Evolutionary conservation across 2,797 vertebrate genomes (phyloP).

Genomic region (Sylvilagus floridanus): DNA sequence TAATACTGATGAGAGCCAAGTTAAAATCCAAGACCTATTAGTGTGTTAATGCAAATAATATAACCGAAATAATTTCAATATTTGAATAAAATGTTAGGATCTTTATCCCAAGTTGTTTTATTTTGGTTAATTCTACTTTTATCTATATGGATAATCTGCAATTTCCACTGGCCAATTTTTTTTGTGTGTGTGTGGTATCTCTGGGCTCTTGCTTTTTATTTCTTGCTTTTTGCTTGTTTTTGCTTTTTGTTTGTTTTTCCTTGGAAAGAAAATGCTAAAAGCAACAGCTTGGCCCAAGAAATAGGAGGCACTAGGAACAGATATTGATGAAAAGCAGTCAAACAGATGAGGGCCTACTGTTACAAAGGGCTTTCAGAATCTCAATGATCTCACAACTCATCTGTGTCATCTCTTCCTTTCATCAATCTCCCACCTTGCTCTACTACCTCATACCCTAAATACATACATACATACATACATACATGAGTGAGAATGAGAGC

Average conservation of each 20-base stretch:
- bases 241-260: background rate
- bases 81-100: background rate
- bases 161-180: background rate
- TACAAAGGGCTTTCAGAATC: background rate
- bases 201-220: background rate
- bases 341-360: background rate
- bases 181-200: fast-evolving
- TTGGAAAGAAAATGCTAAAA: background rate
- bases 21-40: conserved; percentile 8
- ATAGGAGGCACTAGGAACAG: background rate
- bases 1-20: conserved; percentile 36
- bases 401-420: background rate
- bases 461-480: background rate
- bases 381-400: background rate
- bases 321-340: background rate
- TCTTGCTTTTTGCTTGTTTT: background rate
- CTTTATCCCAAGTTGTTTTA: background rate
- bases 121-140: background rate
- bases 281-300: background rate
- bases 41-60: conserved; percentile 25
- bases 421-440: background rate
- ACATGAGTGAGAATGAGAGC: background rate
- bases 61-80: conserved; percentile 1
- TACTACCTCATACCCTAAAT: background rate
- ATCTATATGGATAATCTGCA: background rate